Evolutionary conservation across 2,797 vertebrate species (phyloP), one percentile per base, ranked within the genome.

Genomic region (Rhinella marina): DNA sequence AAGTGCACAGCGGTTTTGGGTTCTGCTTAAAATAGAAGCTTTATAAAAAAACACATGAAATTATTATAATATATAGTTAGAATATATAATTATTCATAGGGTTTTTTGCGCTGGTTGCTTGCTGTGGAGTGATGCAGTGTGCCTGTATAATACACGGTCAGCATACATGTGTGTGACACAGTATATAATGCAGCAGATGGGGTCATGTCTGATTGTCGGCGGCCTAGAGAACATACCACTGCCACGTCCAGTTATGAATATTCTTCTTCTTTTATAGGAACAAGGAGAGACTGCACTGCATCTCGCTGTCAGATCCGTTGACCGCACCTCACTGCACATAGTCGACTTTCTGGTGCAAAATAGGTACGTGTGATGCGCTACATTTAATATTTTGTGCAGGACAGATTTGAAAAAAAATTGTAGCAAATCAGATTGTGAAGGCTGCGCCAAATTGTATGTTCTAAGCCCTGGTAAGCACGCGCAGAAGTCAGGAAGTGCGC

Each of bases 331-430:
- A 5, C 97, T 99, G 85, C 98, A 99, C 92, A 98, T 99, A 0
- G 96, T 99, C 0, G 98, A 99, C 94, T 99, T 99, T 86, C 94
- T 99, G 92, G 97, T 98, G 61, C 98, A 99, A 93, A 99, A 99
- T 93, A 99, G 98, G 98, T 97, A 89, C 93, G 93, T 64, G 1
- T 57, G 48, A 41, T 48, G 23, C 13, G 56, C 41, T 41, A 2
- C 41, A 5, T 41, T 41, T 41, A 41, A 41, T 41, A 41, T 41
- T 41, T 41, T 41, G 41, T 54, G 52, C 52, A 54, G 12, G 13
- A 54, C 52, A 4, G 13, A 13, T 57, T 4, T 3, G 3, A 13
- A 13, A 16, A 29, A 27, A 25, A 25, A 3, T 16, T 29, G 13
- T 29, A 9, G 68, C 7, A 32, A 32, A 72, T 17, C 14, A 32